phyloP scores from a whole-genome alignment of 2,797 vertebrate species.

The Bufotes viridis region DNA sequence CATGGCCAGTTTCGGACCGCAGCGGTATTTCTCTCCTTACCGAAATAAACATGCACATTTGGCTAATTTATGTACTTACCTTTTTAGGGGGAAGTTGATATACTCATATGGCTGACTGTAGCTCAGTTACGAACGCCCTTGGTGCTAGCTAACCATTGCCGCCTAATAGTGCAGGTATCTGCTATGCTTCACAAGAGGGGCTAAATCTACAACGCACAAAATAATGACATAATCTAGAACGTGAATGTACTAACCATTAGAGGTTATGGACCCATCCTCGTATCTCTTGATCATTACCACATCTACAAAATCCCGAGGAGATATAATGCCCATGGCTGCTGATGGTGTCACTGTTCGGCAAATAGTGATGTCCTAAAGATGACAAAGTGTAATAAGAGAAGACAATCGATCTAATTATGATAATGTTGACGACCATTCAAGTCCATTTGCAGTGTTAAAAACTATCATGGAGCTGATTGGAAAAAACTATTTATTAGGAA shows the following conservation, averaged over 20 bases:
- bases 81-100: background rate
- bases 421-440: background rate
- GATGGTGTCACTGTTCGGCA: slow-evolving; percentile 89
- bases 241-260: slow-evolving; percentile 80
- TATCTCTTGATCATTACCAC: slow-evolving; percentile 83
- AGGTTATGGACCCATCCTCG: slow-evolving; percentile 86
- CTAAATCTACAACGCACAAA: background rate
- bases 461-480: too few relatives aligned
- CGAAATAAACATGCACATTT: background rate
- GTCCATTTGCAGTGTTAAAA: too few relatives aligned
- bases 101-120: background rate
- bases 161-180: background rate
- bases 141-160: background rate
- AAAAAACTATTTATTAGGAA: too few relatives aligned
- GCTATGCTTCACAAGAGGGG: background rate
- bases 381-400: background rate
- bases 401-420: background rate
- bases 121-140: background rate
- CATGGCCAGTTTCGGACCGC: background rate
- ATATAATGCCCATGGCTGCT: slow-evolving; percentile 90
- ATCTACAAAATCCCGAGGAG: slow-evolving; percentile 94
- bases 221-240: background rate
- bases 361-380: slow-evolving; percentile 79
- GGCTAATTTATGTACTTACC: background rate
- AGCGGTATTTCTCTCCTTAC: too few relatives aligned